Percentiles rank a stretch among this genome's conserved stretches.
Evolutionary conservation across 2,797 vertebrate genomes (phyloP).

Genomic region (Knipowitschia caucasica): DNA sequence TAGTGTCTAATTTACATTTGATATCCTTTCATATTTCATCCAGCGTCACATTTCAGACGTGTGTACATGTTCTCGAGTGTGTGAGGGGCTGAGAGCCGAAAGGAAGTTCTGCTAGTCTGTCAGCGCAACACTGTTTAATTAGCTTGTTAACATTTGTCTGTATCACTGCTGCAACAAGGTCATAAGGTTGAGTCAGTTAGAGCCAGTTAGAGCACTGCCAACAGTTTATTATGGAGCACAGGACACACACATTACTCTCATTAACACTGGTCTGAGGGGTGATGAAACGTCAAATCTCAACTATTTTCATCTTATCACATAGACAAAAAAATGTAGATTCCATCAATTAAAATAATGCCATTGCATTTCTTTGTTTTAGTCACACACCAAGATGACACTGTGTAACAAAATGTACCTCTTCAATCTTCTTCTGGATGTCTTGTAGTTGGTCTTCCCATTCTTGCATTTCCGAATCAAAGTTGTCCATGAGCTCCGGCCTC

Average conservation of each 20-base stretch:
- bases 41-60: slow-evolving; percentile 53
- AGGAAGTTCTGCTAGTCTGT: slow-evolving; percentile 41
- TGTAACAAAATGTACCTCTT: slow-evolving; percentile 80
- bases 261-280: slow-evolving; percentile 32
- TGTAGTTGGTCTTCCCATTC: slow-evolving; percentile 98
- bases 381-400: neutral
- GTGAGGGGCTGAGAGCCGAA: slow-evolving; percentile 16
- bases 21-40: slow-evolving; percentile 32
- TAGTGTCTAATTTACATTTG: slow-evolving; percentile 26
- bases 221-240: slow-evolving; percentile 45
- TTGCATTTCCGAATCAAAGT: slow-evolving; percentile 93
- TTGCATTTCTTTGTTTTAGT: neutral
- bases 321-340: slow-evolving; percentile 1
- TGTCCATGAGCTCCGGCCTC: slow-evolving; percentile 85
- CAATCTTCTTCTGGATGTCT: slow-evolving; percentile 94
- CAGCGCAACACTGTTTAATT: slow-evolving; percentile 58
- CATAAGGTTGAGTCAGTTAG: slow-evolving; percentile 31
- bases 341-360: neutral
- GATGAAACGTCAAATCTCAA: slow-evolving; percentile 21
- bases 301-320: slow-evolving; percentile 20
- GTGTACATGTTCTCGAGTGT: slow-evolving; percentile 27
- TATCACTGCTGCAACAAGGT: slow-evolving; percentile 48
- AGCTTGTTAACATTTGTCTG: slow-evolving; percentile 72
- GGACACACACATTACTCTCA: slow-evolving; percentile 18
- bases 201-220: slow-evolving; percentile 34